Base-by-base conservation (phyloP, 2,888 invertebrate species). In the Seira ritae region DNA sequence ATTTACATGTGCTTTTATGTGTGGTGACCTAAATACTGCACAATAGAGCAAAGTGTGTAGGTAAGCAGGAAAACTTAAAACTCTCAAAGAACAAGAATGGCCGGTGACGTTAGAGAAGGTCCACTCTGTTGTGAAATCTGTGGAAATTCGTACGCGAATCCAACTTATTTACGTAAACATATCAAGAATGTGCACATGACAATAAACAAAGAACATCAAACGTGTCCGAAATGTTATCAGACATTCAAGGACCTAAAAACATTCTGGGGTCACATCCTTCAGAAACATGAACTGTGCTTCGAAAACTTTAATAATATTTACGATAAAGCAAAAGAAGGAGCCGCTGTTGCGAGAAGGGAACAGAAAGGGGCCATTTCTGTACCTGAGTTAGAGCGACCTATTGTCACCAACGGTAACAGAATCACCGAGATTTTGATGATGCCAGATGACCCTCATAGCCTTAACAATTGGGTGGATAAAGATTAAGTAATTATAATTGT, bases 111-210 rank as follows among this genome's bases (percentile, higher is more conserved):
- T n/a, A n/a, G n/a, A n/a, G n/a, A n/a, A n/a, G n/a, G n/a, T n/a
- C n/a, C n/a, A n/a, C n/a, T n/a, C n/a, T n/a, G n/a, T n/a, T 81
- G 80, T 62, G 46, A 75, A n/a, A 10, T 50, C 10, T 81, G 80
- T 17, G 75, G 80, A 0, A 70, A 65, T n/a, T 20, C 4, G 0
- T 81, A 55, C 31, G 23, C 75, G 15, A 74, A 42, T 31, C n/a
- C 0, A 37, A 70, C 66, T 12, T 70, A 70, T 17, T 8, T 75
- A 1, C 62, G 62, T n/a, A 71, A 23, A 20, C 80, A 81, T 31
- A 70, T n/a, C 0, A 81, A 81, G 66, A 17, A 1, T 2, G 69
- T 60, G 0, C 80, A 81, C 37, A 15, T n/a, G n/a, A 69, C 37
- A 8, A 37, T 62, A 1, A 31, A 15, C 17, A 31, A 42, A 22